Base-by-base conservation (phyloP, 23 tunicate genomes). In the Styela clava region DNA sequence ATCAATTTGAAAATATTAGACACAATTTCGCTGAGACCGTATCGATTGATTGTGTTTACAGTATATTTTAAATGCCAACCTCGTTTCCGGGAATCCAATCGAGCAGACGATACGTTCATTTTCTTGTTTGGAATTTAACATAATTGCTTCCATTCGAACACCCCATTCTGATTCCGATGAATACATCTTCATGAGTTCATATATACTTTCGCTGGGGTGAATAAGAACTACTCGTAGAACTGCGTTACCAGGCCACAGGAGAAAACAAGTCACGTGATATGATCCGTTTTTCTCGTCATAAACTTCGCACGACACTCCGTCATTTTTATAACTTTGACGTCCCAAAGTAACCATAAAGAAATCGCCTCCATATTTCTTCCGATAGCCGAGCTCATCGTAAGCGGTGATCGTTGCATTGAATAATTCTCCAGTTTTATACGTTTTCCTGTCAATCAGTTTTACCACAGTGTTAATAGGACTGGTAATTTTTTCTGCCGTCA, bases 301-400 rank as follows among this genome's bases (percentile, higher is more conserved):
- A 25, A 72, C 32, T 24, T 29, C 52, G 22, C 78, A 72, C 20
- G 78, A 72, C 16, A 72, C 22, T 25, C 78, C 78, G 78, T 72
- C 78, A 9, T 33, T 29, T 25, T 72, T 72, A 16, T 29, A 29
- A 16, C 36, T 37, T 18, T 35, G 36, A 16, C 78, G 35, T 72
- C 78, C 36, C 51, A 72, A 37, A 31, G 32, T 34, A 72, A 29
- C 78, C 9, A 23, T 31, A 0, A 72, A 31, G n/a, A 32, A 72
- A 72, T 72, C 78, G 19, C 78, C 78, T 16, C 78, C 78, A 34
- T 72, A 72, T 72, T 33, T 34, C n/a, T 72, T 72, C 37, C 2
- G 1, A 23, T 25, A 16, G 19, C 78, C 78, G 9, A n/a, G 52
- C 9, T 31, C 37, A 34, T 72, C 52, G 78, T 16, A 16, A 72